Evolutionary conservation across 2,113 vertebrate genomes (phyloP), one percentile per base, ranked within the genome.

Genomic region (Chionomys nivalis): DNA sequence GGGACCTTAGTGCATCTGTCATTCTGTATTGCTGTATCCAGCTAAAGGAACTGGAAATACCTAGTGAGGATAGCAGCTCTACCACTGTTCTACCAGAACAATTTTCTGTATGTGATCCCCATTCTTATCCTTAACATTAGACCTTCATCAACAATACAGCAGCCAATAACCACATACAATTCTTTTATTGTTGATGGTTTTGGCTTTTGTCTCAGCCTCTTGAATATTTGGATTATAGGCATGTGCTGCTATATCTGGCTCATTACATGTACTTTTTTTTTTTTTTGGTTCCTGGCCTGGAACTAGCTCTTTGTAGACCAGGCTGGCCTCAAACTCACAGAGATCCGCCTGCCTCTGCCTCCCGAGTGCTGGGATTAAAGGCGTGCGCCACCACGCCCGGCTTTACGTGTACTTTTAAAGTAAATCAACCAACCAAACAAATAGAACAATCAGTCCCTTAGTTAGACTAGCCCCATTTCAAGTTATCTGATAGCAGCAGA

Each of bases 391-490:
- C n/a, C n/a, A n/a, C n/a, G n/a, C n/a, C n/a, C n/a, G n/a, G n/a
- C n/a, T n/a, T 31, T 3, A 68, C 21, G 39, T 39, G 3, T 7
- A 39, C 21, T 83, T 83, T 93, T 68, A 79, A 87, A 94, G 73
- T 94, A 63, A 95, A 94, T 14, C 19, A 58, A 66, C 88, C 70
- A 94, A 83, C 82, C 36, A 81, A 33, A 2, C 13, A 68, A 66
- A 91, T 82, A 17, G 86, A 94, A 90, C 90, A 36, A 76, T 90
- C 7, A 72, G 28, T 65, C 63, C 47, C 52, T 90, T 3, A 42
- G 47, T 87, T 68, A 94, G 26, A 91, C 44, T 65, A 63, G 65
- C 26, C 52, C 89, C 78, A 94, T 90, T 96, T 78, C 68, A 75
- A 89, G 63, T 91, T 90, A 33, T 82, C 33, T 82, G 6, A 90